Evolutionary conservation across 2,888 invertebrate genomes (phyloP).

Genomic region (Orchesella flavescens): DNA sequence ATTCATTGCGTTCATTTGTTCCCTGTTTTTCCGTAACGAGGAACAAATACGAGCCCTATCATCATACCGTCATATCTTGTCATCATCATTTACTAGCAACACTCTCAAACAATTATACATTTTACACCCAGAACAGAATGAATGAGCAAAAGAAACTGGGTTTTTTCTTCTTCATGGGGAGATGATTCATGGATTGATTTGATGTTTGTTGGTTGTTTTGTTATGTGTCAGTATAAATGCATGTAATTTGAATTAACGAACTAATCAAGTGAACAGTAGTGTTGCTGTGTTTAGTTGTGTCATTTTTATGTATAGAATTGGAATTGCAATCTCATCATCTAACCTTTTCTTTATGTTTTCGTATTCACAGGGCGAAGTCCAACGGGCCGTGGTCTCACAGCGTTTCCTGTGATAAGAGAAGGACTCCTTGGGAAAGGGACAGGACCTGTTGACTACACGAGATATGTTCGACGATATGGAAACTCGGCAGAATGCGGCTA

Average conservation of each 20-base stretch:
- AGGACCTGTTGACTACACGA: constrained; percentile 82
- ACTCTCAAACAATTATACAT: constrained; percentile 50
- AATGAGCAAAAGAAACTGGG: background rate
- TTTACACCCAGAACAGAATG: background rate
- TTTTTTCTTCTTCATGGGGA: background rate
- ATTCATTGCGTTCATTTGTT: constrained; percentile 6
- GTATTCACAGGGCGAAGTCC: constrained; percentile 59
- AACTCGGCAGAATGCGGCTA: constrained; percentile 85
- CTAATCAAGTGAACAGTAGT: constrained; percentile 37
- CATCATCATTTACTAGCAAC: constrained; percentile 61
- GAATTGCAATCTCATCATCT: too few relatives aligned
- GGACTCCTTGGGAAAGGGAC: constrained; percentile 72
- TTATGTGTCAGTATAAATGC: constrained; percentile 6
- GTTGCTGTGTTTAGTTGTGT: too few relatives aligned
- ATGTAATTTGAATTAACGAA: constrained; percentile 51
- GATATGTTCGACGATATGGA: constrained; percentile 89
- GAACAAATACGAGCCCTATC: constrained; percentile 56
- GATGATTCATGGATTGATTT: too few relatives aligned
- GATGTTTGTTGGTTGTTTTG: constrained; percentile 5
- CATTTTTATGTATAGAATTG: background rate
- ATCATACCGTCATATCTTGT: constrained; percentile 57
- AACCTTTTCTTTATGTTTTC: background rate
- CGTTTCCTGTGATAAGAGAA: constrained; percentile 72
- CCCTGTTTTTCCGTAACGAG: background rate
- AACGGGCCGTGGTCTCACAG: constrained; percentile 70